Percentiles rank a stretch among this genome's conserved stretches.
Evolutionary conservation across 2,113 vertebrate genomes (phyloP).

Genomic region (Uria aalge): DNA sequence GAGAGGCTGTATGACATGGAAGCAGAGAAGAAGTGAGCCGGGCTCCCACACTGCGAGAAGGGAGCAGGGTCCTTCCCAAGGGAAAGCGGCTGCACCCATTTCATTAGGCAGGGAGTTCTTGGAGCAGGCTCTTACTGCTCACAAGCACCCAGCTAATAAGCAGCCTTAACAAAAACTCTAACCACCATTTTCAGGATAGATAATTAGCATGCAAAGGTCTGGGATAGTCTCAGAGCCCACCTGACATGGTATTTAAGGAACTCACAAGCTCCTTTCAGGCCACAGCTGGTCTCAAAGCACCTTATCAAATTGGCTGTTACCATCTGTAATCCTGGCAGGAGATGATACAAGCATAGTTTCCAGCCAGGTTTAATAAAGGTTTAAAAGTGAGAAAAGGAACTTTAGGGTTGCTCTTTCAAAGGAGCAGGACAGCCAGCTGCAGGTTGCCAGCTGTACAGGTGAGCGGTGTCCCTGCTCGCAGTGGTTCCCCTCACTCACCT

Average conservation of each 20-base stretch:
- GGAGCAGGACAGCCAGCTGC: not conserved
- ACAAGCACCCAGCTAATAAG: not conserved
- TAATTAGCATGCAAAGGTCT: not conserved
- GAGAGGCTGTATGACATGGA: not conserved
- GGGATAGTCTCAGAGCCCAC: not conserved
- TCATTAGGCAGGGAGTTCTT: not conserved
- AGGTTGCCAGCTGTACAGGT: not conserved
- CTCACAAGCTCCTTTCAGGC: not conserved
- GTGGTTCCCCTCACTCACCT: not conserved
- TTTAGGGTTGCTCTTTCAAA: not conserved
- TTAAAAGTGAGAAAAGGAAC: not conserved
- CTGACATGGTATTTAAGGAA: not conserved
- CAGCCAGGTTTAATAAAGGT: not conserved
- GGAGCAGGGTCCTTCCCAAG: not conserved
- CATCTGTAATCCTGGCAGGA: not conserved
- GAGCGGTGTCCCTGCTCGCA: accelerated
- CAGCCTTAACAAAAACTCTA: not conserved
- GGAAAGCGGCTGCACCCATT: not conserved
- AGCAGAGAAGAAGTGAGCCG: not conserved
- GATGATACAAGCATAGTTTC: not conserved
- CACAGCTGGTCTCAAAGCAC: not conserved
- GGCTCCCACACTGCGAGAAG: not conserved
- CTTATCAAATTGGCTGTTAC: not conserved
- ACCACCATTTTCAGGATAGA: not conserved
- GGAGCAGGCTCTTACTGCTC: not conserved